Evolutionary conservation across 2,113 vertebrate genomes (phyloP), one percentile per base, ranked within the genome.

Genomic region (Dasyurus viverrinus): DNA sequence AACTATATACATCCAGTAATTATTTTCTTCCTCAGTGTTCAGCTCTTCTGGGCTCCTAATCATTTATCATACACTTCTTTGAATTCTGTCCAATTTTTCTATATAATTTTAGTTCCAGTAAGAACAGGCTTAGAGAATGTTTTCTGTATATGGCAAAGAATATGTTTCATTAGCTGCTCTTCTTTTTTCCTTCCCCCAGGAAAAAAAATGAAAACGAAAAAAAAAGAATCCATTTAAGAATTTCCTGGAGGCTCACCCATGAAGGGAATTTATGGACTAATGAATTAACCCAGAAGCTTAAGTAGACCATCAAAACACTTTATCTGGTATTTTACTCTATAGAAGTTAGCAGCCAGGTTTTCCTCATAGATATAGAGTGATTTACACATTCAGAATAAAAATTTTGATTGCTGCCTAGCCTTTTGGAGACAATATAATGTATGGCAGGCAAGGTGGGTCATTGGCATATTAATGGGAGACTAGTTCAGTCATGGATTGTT

Each of bases 1-100:
- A 54, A 94, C 50, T 19, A 2, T 22, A 12, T 36, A 68, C 92
- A 89, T 68, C 93, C 52, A 8, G 55, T 84, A 48, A 54, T 93
- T 96, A 93, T 19, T 22, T 42, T 47, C 89, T 94, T 93, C 47
- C 55, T 91, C 52, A 6, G 25, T 55, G 42, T 12, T 95, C 53
- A 89, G 42, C 89, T 94, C 91, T 93, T 95, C 93, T 93, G 96
- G 55, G 50, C 10, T 89, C 24, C 55, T 96, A 93, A 92, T 92
- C 95, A 90, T 93, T 94, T 94, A 90, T 97, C 92, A 94, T 93
- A 54, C 1, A 60, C 42, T 52, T 93, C 95, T 98, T 95, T 95
- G 94, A 97, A 94, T 54, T 93, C 50, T 90, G 92, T 96, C 91
- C 91, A 96, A 57, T 91, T 94, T 84, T 96, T 97, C 95, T 96